Evolutionary conservation across 2,797 vertebrate species (phyloP), one percentile per base, ranked within the genome.

Genomic region (Petrocephalus sullivani): DNA sequence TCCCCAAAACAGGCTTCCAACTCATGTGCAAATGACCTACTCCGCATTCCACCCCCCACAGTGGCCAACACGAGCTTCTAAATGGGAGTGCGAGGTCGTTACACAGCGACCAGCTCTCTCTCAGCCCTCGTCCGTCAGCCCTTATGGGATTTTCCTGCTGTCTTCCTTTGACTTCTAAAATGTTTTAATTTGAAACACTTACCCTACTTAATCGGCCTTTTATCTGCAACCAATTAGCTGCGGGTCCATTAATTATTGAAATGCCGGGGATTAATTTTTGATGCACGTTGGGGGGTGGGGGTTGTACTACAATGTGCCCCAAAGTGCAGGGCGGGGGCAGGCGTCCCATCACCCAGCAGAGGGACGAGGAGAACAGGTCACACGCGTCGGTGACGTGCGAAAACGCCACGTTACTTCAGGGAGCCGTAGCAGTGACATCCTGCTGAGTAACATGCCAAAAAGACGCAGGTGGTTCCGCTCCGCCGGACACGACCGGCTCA

Each of bases 211-310:
- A 92, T 58, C 87, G 87, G 81, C 85, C 91, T 91, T 91, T 92
- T 90, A 91, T 91, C 91, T 89, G 85, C 87, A 89, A 89, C 90
- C 91, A 91, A 91, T 92, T 91, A 92, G 91, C 90, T 89, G 75
- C 87, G 58, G 87, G 86, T 87, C 91, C 89, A 91, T 93, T 90
- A 92, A 91, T 91, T 88, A 93, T 91, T 91, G 85, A 93, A 90
- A 85, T 53, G 84, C 90, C 57, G 82, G 85, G 90, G 90, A 92
- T 92, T 89, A 53, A 92, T 91, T 88, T 91, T 92, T 90, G 91
- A 92, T 92, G 91, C 84, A 87, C 85, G 89, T 90, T 89, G 81
- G 81, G 89, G 89, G 88, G 60, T 67, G 85, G 90, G 90, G 89
- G 89, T 90, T 90, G 90, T 92, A 90, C 85, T 90, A 91, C 90